These are phyloP conservation scores for Callosobruchus maculatus DNA, from an alignment of 2,888 invertebrate genomes.

Conservation along the genomic window DNA sequence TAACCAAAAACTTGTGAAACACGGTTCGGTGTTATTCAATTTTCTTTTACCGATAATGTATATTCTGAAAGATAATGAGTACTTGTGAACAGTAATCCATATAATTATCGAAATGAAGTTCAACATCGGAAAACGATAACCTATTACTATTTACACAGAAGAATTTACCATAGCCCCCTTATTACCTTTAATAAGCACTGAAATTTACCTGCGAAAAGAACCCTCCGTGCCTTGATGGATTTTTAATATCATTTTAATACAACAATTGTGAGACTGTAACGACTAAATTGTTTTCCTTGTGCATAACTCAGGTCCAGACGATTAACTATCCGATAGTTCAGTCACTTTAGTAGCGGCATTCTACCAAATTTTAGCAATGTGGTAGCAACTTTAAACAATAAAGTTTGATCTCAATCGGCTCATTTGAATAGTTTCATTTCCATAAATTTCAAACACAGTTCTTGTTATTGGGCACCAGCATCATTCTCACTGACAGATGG, in stretches of 20 bases:
- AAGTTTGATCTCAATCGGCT: too few relatives aligned
- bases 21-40: background rate
- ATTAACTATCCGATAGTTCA: background rate
- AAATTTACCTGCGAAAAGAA: background rate
- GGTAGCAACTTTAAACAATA: too few relatives aligned
- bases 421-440: too few relatives aligned
- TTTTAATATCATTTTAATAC: conserved; percentile 23
- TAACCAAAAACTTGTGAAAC: background rate
- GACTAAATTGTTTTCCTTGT: background rate
- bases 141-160: background rate
- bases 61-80: background rate
- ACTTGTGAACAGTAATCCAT: background rate
- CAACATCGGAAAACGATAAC: background rate
- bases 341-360: background rate
- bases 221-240: conserved; percentile 14
- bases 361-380: too few relatives aligned
- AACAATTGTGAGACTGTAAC: conserved; percentile 3
- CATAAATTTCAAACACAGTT: too few relatives aligned
- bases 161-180: background rate
- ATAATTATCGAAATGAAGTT: background rate
- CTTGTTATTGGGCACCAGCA: too few relatives aligned
- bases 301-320: background rate
- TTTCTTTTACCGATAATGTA: background rate
- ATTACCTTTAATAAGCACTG: background rate
- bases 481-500: too few relatives aligned